Evolutionary conservation across 1,140 invertebrate species (phyloP).

Genomic region (Brachionus angularis): DNA sequence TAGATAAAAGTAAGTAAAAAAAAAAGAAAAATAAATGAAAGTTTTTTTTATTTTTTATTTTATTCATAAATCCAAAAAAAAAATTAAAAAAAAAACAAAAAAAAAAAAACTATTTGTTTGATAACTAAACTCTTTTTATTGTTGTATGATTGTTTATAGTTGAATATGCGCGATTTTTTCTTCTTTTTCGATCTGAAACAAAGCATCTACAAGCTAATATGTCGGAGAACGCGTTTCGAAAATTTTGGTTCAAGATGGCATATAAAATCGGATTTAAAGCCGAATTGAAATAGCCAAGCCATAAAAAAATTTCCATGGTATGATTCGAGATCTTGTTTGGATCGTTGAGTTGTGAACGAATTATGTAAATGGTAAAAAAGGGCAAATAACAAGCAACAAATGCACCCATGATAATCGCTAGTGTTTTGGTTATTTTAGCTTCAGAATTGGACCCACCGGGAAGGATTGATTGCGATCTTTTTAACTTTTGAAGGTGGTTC

Average conservation of each 20-base stretch:
- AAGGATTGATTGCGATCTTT: background rate
- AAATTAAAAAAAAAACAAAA: background rate
- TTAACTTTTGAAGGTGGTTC: background rate
- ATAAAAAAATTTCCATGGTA: slow-evolving; percentile 33
- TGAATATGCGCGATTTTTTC: too few species aligned
- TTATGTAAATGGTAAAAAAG: slow-evolving; percentile 36
- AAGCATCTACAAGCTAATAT: slow-evolving; percentile 33
- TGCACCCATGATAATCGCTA: slow-evolving; percentile 29
- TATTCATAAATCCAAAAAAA: too few species aligned
- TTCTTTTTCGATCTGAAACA: too few species aligned
- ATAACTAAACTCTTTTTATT: too few species aligned
- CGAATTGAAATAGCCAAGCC: slow-evolving; percentile 44
- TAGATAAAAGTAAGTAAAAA: slow-evolving; percentile 24
- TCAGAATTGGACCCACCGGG: background rate
- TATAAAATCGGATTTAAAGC: slow-evolving; percentile 41
- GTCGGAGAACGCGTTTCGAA: slow-evolving; percentile 37
- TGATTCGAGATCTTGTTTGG: background rate
- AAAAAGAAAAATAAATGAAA: too few species aligned
- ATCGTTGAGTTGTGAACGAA: slow-evolving; percentile 6
- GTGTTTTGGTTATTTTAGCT: slow-evolving; percentile 15
- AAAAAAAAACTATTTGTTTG: background rate
- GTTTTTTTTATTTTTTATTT: too few species aligned
- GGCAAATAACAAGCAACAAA: slow-evolving; percentile 43
- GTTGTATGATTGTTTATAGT: too few species aligned
- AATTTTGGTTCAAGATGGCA: slow-evolving; percentile 42